These are phyloP conservation scores for Ameiurus melas DNA, from an alignment of 2,113 vertebrate species.

Conservation along the genomic window DNA sequence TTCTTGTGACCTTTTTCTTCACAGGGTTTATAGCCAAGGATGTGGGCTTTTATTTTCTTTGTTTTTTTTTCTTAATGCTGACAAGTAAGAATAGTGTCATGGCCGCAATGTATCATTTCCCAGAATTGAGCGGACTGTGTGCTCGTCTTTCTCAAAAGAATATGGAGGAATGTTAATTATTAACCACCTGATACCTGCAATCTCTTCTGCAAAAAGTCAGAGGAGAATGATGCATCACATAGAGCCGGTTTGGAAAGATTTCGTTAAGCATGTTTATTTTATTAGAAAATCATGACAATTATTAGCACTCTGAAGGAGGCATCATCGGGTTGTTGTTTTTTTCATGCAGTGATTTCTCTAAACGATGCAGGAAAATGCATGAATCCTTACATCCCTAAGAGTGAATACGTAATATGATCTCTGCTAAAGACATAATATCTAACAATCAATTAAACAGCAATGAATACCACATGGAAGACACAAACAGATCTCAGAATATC, in stretches of 20 bases:
- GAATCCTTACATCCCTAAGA: background rate
- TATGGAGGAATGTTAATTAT: background rate
- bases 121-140: background rate
- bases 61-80: background rate
- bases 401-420: background rate
- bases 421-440: background rate
- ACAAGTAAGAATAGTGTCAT: background rate
- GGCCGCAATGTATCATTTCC: background rate
- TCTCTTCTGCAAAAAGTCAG: background rate
- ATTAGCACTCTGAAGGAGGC: background rate
- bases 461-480: background rate
- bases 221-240: background rate
- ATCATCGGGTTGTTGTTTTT: no score
- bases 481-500: background rate
- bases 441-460: constrained; percentile 3
- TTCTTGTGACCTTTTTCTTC: background rate
- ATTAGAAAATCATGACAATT: background rate
- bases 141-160: background rate
- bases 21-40: background rate
- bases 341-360: background rate
- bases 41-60: background rate
- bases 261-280: background rate
- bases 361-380: background rate
- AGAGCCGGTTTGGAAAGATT: background rate
- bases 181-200: background rate